phyloP scores from a whole-genome alignment of 2,113 vertebrate species.

The Penelope pileata region DNA sequence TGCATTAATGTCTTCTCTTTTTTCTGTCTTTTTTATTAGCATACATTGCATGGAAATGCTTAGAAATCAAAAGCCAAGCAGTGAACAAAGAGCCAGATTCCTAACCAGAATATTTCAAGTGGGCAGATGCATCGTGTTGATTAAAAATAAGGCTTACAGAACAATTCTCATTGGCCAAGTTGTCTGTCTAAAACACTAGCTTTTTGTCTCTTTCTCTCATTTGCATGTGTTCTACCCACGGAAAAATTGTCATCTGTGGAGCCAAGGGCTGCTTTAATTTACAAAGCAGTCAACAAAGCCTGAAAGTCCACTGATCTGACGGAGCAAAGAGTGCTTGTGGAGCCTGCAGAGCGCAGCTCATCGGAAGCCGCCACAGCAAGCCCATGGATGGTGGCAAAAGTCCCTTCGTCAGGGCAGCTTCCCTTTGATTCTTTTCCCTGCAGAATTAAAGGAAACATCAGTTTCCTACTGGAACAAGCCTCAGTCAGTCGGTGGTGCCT shows the following conservation, averaged over 20 bases:
- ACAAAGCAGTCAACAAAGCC: not conserved
- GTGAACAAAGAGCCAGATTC: not conserved
- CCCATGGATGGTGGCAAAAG: fast-evolving
- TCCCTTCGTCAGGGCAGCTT: not conserved
- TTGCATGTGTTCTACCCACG: not conserved
- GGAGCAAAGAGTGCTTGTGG: not conserved
- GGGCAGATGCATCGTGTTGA: not conserved
- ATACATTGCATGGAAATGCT: not conserved
- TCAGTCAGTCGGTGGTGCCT: not conserved
- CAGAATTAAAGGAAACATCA: not conserved
- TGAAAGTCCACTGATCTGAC: not conserved
- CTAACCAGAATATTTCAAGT: not conserved
- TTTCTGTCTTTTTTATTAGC: not conserved
- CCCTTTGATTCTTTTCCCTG: not conserved
- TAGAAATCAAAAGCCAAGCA: not conserved
- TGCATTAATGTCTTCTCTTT: not conserved
- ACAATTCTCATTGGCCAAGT: not conserved
- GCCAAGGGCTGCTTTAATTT: not conserved
- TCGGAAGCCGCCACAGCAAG: not conserved
- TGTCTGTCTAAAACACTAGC: not conserved
- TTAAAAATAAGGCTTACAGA: not conserved
- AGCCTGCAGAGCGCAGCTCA: not conserved
- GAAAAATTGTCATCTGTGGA: not conserved
- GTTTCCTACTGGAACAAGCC: not conserved
- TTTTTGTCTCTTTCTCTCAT: not conserved